These are phyloP conservation scores for Drosophila rellima DNA, from an alignment of 2,888 invertebrate species.

Conservation along the genomic window DNA sequence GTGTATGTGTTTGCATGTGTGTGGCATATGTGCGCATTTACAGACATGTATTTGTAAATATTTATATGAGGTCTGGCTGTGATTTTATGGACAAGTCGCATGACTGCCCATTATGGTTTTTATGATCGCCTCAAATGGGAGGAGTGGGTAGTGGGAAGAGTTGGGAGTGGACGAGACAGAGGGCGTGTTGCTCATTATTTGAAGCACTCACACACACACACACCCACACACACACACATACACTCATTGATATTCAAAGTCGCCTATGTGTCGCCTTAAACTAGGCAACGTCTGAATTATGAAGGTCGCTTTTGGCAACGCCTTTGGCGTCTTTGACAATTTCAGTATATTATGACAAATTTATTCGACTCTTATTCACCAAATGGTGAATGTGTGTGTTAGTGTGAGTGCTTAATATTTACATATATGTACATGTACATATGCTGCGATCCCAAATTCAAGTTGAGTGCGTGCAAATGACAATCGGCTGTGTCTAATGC, in stretches of 20 bases:
- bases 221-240: background rate
- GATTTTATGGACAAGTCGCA: conserved; percentile 51
- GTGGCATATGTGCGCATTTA: conserved; percentile 17
- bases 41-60: conserved; percentile 13
- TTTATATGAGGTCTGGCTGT: conserved; percentile 35
- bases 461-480: conserved; percentile 69
- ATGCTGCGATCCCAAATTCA: conserved; percentile 25
- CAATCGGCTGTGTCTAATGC: conserved; percentile 40
- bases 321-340: conserved; percentile 27
- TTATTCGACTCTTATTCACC: conserved; percentile 33
- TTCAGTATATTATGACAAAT: conserved; percentile 45
- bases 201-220: conserved; percentile 31
- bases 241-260: conserved; percentile 3
- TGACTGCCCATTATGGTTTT: conserved; percentile 50
- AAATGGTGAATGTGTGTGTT: conserved; percentile 28
- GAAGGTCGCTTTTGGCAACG: conserved; percentile 18
- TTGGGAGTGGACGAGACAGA: conserved; percentile 11
- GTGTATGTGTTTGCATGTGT: background rate
- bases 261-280: conserved; percentile 43
- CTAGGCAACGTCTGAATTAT: conserved; percentile 23
- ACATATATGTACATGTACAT: conserved; percentile 15
- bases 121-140: conserved; percentile 43
- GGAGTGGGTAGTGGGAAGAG: background rate
- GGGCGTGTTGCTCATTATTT: conserved; percentile 51
- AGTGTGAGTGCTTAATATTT: conserved; percentile 24